These are phyloP conservation scores for Kradibia gibbosae DNA, from an alignment of 1,140 invertebrate genomes.

Conservation along the genomic window DNA sequence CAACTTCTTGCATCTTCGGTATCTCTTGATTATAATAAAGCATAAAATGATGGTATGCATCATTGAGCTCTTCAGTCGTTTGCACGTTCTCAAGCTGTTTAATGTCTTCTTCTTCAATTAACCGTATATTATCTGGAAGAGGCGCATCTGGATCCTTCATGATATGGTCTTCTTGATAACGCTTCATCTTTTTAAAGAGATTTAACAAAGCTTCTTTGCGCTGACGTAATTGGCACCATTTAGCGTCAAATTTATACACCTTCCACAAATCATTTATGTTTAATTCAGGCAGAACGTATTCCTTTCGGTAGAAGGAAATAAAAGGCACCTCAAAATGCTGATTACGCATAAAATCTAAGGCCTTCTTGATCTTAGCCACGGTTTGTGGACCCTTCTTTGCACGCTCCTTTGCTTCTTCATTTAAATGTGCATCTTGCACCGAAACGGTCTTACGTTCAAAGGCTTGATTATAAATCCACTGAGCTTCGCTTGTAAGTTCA, in stretches of 20 bases:
- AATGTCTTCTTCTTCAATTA: conserved; percentile 91
- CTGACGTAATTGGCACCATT: conserved; percentile 95
- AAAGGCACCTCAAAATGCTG: conserved; percentile 97
- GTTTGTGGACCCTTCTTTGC: conserved; percentile 78
- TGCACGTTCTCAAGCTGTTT: conserved; percentile 86
- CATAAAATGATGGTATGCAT: conserved; percentile 94
- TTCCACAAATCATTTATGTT: conserved; percentile 98
- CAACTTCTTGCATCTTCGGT: conserved; percentile 86
- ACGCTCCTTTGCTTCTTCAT: conserved; percentile 74
- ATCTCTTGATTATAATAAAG: conserved; percentile 93
- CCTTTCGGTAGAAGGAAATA: conserved; percentile 98
- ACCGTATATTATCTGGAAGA: conserved; percentile 84
- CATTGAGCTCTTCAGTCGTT: conserved; percentile 92
- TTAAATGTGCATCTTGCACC: conserved; percentile 78
- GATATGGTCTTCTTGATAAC: conserved; percentile 90
- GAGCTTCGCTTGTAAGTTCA: conserved; percentile 94
- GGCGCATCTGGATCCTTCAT: conserved; percentile 88
- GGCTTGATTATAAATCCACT: conserved; percentile 97
- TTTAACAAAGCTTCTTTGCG: conserved; percentile 88
- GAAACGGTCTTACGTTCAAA: conserved; percentile 90
- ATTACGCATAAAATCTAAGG: conserved; percentile 96
- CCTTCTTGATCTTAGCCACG: conserved; percentile 92
- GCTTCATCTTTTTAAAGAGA: conserved; percentile 93
- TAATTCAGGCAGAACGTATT: conserved; percentile 95
- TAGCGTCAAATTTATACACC: conserved; percentile 96